These are phyloP conservation scores for Steinernema hermaphroditum DNA, from an alignment of 2,888 invertebrate genomes.

Conservation along the genomic window DNA sequence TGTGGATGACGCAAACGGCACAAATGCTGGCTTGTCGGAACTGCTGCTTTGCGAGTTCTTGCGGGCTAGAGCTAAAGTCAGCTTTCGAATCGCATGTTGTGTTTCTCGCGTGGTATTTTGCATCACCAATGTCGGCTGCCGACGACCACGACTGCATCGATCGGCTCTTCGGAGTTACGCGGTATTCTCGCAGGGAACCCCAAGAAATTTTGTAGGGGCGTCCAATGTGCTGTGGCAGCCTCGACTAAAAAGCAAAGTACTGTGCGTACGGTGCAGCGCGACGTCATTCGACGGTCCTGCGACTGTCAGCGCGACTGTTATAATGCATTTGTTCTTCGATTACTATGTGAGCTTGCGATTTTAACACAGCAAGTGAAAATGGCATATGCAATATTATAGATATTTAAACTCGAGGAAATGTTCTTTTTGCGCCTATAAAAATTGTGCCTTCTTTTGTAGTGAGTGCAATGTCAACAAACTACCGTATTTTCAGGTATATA, in stretches of 20 bases:
- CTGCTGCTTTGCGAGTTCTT: too few relatives aligned
- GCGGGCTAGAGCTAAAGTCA: neutral
- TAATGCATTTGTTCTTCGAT: too few relatives aligned
- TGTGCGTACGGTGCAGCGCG: slow-evolving; percentile 7
- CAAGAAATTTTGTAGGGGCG: slow-evolving; percentile 24
- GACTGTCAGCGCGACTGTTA: neutral
- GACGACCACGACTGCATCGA: slow-evolving; percentile 11
- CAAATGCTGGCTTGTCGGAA: neutral
- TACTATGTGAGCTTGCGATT: neutral
- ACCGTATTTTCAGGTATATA: neutral
- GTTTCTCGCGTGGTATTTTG: neutral
- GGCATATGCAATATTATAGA: neutral
- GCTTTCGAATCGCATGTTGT: slow-evolving; percentile 26
- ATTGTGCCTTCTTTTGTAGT: neutral
- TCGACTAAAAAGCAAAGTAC: slow-evolving; percentile 11
- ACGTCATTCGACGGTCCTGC: neutral
- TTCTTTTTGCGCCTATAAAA: too few relatives aligned
- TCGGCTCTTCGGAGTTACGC: neutral
- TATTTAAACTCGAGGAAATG: too few relatives aligned
- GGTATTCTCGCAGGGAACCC: slow-evolving; percentile 4
- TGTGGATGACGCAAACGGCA: neutral
- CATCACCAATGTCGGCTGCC: neutral
- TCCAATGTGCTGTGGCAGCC: neutral
- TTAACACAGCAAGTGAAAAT: too few relatives aligned
- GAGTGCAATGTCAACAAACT: neutral